phyloP scores from a whole-genome alignment of 2,888 invertebrate species.

The Amphimallon solstitiale region DNA sequence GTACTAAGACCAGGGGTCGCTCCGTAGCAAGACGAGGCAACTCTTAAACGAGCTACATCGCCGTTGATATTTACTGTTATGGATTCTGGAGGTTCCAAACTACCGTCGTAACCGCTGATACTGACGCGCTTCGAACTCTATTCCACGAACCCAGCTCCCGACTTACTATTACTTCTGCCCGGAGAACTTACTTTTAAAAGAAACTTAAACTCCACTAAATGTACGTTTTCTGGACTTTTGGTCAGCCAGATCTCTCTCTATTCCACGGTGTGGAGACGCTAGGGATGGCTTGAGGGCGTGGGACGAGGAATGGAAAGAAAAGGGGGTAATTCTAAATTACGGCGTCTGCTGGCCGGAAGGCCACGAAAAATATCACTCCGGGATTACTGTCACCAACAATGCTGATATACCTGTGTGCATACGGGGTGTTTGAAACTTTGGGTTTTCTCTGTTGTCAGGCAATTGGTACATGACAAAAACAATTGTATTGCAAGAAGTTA shows the following conservation, averaged over 20 bases:
- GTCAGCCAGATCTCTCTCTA: slow-evolving; percentile 43
- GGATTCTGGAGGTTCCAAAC: slow-evolving; percentile 54
- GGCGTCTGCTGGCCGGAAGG: slow-evolving; percentile 18
- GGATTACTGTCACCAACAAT: background rate
- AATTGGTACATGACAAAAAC: too few species aligned
- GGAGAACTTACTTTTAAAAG: slow-evolving; percentile 50
- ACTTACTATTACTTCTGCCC: slow-evolving; percentile 47
- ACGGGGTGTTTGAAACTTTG: too few species aligned
- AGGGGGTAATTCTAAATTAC: slow-evolving; percentile 32
- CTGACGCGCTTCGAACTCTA: slow-evolving; percentile 49
- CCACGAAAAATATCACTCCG: slow-evolving; percentile 9
- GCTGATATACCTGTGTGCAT: slow-evolving; percentile 2
- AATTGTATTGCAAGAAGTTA: too few species aligned
- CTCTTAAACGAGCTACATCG: slow-evolving; percentile 54
- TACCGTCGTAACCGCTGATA: slow-evolving; percentile 56
- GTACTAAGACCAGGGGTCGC: slow-evolving; percentile 41
- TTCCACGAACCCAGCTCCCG: slow-evolving; percentile 48
- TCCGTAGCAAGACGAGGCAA: background rate
- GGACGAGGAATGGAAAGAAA: background rate
- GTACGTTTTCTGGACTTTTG: slow-evolving; percentile 49
- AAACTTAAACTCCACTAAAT: slow-evolving; percentile 54
- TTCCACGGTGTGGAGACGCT: background rate
- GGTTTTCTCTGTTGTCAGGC: too few species aligned
- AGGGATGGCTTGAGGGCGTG: background rate
- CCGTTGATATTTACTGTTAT: slow-evolving; percentile 56